phyloP scores from a whole-genome alignment of 2,797 vertebrate genomes.

The Antennarius maculatus region DNA sequence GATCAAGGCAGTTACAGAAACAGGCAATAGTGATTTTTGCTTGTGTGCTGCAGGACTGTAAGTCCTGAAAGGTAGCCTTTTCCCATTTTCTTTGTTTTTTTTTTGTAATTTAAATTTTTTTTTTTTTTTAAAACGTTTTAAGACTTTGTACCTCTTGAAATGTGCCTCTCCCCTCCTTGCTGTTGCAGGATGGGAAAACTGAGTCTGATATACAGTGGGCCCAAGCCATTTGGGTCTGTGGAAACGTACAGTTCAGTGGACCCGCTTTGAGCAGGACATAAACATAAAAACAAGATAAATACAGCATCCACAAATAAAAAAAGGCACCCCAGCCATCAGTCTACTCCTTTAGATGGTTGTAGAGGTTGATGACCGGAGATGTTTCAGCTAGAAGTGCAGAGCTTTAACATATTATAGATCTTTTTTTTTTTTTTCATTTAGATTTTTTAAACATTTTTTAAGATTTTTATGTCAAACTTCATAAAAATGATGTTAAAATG shows the following conservation, averaged over 20 bases:
- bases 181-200: slow-evolving; percentile 60
- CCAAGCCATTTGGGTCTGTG: slow-evolving; percentile 72
- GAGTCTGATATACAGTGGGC: slow-evolving; percentile 76
- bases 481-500: slow-evolving; percentile 84
- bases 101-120: slow-evolving; percentile 11
- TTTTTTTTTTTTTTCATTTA: slow-evolving; percentile 61
- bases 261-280: slow-evolving; percentile 76
- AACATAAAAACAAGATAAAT: slow-evolving; percentile 75
- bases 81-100: slow-evolving; percentile 54
- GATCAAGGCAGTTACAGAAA: slow-evolving; percentile 87
- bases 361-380: slow-evolving; percentile 69
- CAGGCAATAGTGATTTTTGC: slow-evolving; percentile 84
- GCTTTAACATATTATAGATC: slow-evolving; percentile 78
- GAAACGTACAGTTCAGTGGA: slow-evolving; percentile 80
- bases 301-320: slow-evolving; percentile 81
- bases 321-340: slow-evolving; percentile 74
- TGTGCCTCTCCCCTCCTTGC: slow-evolving; percentile 55
- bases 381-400: slow-evolving; percentile 83
- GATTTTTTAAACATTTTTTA: slow-evolving; percentile 74
- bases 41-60: slow-evolving; percentile 80
- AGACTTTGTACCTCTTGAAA: slow-evolving; percentile 80
- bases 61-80: slow-evolving; percentile 80
- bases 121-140: slow-evolving; percentile 50
- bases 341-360: slow-evolving; percentile 67
- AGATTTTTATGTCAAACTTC: slow-evolving; percentile 81